A percentile compares a stretch with the other conserved stretches of the same genome.
Evolutionary conservation across 2,113 vertebrate species (phyloP).

Genomic region (Entelurus aequoreus): DNA sequence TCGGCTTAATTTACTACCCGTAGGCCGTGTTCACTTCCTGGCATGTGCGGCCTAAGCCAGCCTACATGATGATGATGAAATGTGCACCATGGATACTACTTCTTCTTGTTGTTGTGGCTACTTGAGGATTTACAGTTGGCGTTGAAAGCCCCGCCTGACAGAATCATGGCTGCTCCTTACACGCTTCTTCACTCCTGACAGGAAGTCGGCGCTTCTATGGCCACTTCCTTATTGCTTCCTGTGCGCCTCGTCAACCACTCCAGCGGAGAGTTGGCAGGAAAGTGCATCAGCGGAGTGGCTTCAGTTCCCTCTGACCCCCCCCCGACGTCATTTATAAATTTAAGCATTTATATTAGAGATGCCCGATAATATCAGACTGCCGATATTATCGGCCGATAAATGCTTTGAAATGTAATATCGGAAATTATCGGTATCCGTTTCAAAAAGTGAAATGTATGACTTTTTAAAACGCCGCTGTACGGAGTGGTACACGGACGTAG

Average conservation of each 20-base stretch:
- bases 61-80: conserved; percentile 67
- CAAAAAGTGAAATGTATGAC: no score
- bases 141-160: conserved; percentile 1
- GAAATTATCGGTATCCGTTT: no score
- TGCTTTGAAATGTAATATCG: no score
- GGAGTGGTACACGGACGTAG: no score
- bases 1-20: conserved; percentile 5
- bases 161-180: background rate
- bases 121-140: conserved; percentile 35
- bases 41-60: background rate
- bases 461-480: no score
- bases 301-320: no score
- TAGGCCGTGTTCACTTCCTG: background rate
- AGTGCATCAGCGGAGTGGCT: background rate
- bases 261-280: conserved; percentile 20
- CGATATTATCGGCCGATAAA: no score
- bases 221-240: conserved; percentile 69
- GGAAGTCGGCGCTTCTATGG: conserved; percentile 48
- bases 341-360: no score
- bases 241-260: conserved; percentile 39
- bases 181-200: background rate
- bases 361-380: no score
- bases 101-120: conserved; percentile 55
- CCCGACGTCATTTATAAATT: no score
- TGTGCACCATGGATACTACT: conserved; percentile 30